Percentiles rank a stretch among this genome's conserved stretches.
Evolutionary conservation across 2,113 vertebrate species (phyloP).

Genomic region (Lates calcarifer): DNA sequence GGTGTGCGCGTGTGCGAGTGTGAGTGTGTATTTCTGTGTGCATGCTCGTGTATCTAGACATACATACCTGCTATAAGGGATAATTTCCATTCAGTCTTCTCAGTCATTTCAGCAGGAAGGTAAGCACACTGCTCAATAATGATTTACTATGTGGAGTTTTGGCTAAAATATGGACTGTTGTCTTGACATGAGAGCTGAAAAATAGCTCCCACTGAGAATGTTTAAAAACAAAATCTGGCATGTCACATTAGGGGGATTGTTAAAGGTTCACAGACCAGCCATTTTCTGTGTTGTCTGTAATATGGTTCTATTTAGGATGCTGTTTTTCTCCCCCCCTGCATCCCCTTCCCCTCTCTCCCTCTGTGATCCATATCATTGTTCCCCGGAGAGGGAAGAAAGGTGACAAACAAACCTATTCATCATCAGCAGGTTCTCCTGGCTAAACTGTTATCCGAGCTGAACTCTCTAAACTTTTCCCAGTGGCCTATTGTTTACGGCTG

Average conservation of each 20-base stretch:
- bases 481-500: conserved; percentile 82
- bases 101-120: conserved; percentile 23
- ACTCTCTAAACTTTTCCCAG: conserved; percentile 84
- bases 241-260: conserved; percentile 55
- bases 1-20: conserved; percentile 6
- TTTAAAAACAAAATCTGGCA: conserved; percentile 60
- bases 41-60: conserved; percentile 10
- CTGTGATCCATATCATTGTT: conserved; percentile 83
- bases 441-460: conserved; percentile 84
- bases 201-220: conserved; percentile 43
- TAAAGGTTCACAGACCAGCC: conserved; percentile 51
- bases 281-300: conserved; percentile 55
- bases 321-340: conserved; percentile 59
- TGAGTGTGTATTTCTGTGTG: conserved; percentile 6
- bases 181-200: conserved; percentile 30
- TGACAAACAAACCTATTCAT: conserved; percentile 84
- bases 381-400: conserved; percentile 79
- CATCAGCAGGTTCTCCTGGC: conserved; percentile 78
- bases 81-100: conserved; percentile 38
- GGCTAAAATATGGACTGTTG: conserved; percentile 55
- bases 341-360: conserved; percentile 63
- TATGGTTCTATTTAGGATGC: conserved; percentile 70
- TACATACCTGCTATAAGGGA: conserved; percentile 11
- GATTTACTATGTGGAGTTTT: conserved; percentile 53
- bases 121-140: conserved; percentile 53